Base-by-base conservation (phyloP, 2,797 vertebrate genomes). In the Limosa lapponica region DNA sequence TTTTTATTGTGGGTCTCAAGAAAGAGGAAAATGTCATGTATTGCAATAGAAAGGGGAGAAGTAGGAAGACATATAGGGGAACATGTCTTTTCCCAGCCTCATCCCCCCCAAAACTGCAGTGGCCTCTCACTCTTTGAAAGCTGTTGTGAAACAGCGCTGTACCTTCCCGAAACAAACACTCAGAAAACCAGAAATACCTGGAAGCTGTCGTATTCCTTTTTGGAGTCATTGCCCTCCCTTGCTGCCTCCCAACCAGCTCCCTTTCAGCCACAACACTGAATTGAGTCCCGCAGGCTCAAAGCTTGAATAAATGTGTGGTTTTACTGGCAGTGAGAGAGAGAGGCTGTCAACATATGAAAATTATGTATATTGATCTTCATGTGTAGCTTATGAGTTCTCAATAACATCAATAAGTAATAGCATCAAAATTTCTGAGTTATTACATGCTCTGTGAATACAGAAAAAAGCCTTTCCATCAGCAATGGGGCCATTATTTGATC, bases 41-140 rank as follows among this genome's bases (percentile, higher is more conserved):
- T 25, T 64, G 44, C 7, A 57, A 44, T 54, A 87, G 44, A 44
- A 86, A 90, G 32, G 13, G n/a, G 36, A 81, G 24, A 59, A 11
- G 19, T 36, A n/a, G 27, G 13, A 88, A 82, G 14, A 46, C 1
- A 2, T n/a, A 27, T 4, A 3, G 17, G 5, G 22, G 28, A 23
- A 19, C 3, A 1, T 2, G 0, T 55, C 36, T 83, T 3, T 67
- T 86, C 20, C 17, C 28, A 82, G 2, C 8, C 19, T 58, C 28
- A 36, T 2, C 2, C 11, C 3, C 1, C 2, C 3, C 7, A 4
- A 52, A 87, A 22, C 0, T 18, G 8, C 52, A 74, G 44, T 59
- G 22, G 6, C 7, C 3, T 82, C 8, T 81, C 7, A 5, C 4
- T 67, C 36, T 55, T 70, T 57, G 54, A 87, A 71, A 72, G 16